Base-by-base conservation (phyloP, 2,113 vertebrate genomes). In the Burhinus bistriatus region DNA sequence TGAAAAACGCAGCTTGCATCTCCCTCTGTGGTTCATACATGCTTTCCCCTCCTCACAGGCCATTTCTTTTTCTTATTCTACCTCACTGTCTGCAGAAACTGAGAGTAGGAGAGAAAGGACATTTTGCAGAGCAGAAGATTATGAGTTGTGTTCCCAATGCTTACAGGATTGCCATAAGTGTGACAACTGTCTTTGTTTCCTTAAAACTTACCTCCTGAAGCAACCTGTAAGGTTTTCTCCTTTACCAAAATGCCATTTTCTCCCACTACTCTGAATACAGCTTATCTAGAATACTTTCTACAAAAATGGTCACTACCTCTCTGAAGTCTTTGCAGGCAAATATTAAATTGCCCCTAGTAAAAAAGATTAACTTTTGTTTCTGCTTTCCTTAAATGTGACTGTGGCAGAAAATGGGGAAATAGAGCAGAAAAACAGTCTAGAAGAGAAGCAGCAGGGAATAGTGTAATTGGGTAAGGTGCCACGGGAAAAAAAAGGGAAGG, bases 381-480 rank as follows among this genome's bases (percentile, higher is more conserved):
- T 80, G 30, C 18, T 21, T 83, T 88, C 36, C 36, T 70, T 86
- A 77, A 85, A 80, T 4, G 26, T 85, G 65, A 20, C 49, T 80
- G 40, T 54, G 17, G 54, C 17, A 80, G 54, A 87, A 95, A 95
- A 77, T 51, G 49, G 54, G 44, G 87, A 96, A 97, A 92, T 82
- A 96, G 85, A 97, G 87, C 95, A 88, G 88, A 97, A 96, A 90
- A 94, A 64, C 62, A 90, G 84, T 49, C 82, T 91, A 76, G 61
- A 95, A 68, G 25, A 71, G 59, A 84, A 89, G 87, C 83, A 47
- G 68, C 89, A 83, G 21, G 45, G 54, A 93, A 76, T 25, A 85
- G 15, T 51, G 52, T 91, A 94, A 91, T 73, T 97, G 87, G 62
- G 88, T 85, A 78, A 81, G 25, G 40, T 42, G 38, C 19, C 80